phyloP scores from a whole-genome alignment of 2,888 invertebrate genomes.

The Stenchaetothrips biformis region DNA sequence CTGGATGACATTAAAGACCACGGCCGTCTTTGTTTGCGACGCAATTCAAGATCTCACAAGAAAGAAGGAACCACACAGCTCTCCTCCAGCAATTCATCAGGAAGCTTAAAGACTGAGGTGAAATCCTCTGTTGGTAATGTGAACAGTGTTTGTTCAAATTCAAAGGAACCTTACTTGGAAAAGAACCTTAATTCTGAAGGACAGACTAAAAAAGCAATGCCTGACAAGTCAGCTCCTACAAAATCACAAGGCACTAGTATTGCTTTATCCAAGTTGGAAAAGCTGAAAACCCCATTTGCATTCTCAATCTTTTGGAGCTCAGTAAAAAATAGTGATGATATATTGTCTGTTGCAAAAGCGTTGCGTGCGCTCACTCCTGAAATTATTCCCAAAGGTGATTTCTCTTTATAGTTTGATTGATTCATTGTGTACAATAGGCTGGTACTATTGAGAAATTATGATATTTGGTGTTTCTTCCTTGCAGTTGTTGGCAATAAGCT shows the following conservation, averaged over 20 bases:
- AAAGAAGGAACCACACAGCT: background rate
- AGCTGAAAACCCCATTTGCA: background rate
- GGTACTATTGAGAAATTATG: background rate
- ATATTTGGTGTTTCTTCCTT: background rate
- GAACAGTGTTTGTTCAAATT: background rate
- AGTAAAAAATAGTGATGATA: background rate
- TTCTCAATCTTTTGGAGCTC: conserved; percentile 8
- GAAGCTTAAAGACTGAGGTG: no score
- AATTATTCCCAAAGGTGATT: background rate
- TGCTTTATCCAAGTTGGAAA: background rate
- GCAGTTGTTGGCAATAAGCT: background rate
- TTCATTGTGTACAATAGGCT: background rate
- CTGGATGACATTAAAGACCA: conserved; percentile 1
- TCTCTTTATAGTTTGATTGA: background rate
- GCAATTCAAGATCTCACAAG: background rate
- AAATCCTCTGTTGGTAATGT: background rate
- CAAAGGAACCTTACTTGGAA: background rate
- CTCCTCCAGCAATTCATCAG: no score
- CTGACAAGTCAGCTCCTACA: background rate
- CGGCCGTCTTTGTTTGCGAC: background rate
- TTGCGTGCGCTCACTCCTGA: background rate
- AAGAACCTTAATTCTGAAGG: background rate
- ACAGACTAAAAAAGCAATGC: background rate
- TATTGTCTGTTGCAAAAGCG: background rate
- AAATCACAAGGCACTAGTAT: background rate